A percentile compares a stretch with the other conserved stretches of the same genome.
phyloP scores from a whole-genome alignment of 2,888 invertebrate genomes.

The Aphodius sticticus region DNA sequence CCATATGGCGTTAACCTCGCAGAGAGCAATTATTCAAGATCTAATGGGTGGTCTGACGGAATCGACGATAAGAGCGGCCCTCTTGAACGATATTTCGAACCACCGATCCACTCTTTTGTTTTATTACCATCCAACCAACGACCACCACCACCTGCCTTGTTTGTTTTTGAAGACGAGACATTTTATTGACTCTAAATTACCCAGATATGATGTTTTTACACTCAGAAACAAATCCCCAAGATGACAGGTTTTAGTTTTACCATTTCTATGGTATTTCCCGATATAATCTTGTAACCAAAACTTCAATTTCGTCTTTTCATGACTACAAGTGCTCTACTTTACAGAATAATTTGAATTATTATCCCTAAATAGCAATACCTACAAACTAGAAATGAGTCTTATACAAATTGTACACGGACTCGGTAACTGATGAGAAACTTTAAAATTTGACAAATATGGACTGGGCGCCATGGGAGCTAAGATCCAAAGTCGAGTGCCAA shows the following conservation, averaged over 20 bases:
- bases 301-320: too few relatives aligned
- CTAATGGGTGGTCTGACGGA: slow-evolving; percentile 4
- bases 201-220: not conserved
- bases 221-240: not conserved
- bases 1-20: slow-evolving; percentile 4
- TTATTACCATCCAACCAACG: not conserved
- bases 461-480: too few relatives aligned
- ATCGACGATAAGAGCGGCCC: not conserved
- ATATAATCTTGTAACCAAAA: too few relatives aligned
- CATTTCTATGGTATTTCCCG: too few relatives aligned
- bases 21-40: not conserved
- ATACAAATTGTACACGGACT: too few relatives aligned
- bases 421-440: too few relatives aligned
- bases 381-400: too few relatives aligned
- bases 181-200: not conserved
- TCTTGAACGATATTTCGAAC: slow-evolving; percentile 16
- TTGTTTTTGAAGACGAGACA: not conserved
- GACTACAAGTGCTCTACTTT: too few relatives aligned
- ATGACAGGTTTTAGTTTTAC: not conserved
- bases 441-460: too few relatives aligned
- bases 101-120: slow-evolving; percentile 9
- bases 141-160: not conserved
- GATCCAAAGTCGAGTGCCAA: too few relatives aligned
- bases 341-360: too few relatives aligned
- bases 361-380: too few relatives aligned